phyloP scores from a whole-genome alignment of 2,888 invertebrate species.

The Cephus pygmeus region DNA sequence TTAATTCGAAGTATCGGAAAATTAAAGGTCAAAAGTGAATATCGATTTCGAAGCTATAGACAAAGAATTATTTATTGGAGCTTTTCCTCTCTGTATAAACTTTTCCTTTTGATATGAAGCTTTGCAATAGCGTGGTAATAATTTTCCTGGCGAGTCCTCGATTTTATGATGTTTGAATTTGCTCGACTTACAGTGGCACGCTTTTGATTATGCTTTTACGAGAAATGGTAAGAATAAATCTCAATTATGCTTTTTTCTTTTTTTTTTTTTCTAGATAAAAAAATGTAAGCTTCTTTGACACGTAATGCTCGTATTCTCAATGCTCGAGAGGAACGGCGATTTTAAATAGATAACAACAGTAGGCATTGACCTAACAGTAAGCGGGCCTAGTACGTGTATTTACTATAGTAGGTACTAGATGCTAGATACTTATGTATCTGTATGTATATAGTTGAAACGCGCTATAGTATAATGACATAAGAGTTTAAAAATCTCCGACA shows the following conservation, averaged over 20 bases:
- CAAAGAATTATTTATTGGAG: not conserved
- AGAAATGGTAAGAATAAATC: not conserved
- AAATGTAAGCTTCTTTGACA: not conserved
- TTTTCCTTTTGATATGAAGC: not conserved
- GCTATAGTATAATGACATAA: not conserved
- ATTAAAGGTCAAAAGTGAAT: not conserved
- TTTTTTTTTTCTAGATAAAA: not conserved
- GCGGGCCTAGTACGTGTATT: not conserved
- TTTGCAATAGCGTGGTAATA: not conserved
- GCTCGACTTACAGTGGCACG: not conserved
- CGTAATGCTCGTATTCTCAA: not conserved
- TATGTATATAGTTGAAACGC: not conserved
- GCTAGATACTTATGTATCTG: not conserved
- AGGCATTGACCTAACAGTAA: not conserved
- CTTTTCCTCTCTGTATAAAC: not conserved
- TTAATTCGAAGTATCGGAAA: not conserved
- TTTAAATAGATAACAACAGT: not conserved
- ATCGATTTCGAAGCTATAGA: not conserved
- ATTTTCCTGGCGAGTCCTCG: not conserved
- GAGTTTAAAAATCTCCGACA: slow-evolving; percentile 11
- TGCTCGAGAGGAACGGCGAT: not conserved
- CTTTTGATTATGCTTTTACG: not conserved
- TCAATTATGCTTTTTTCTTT: not conserved
- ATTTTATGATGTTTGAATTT: not conserved
- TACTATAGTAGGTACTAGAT: not conserved